Evolutionary conservation across 2,113 vertebrate species (phyloP).

Genomic region (Micronycteris hirsuta): DNA sequence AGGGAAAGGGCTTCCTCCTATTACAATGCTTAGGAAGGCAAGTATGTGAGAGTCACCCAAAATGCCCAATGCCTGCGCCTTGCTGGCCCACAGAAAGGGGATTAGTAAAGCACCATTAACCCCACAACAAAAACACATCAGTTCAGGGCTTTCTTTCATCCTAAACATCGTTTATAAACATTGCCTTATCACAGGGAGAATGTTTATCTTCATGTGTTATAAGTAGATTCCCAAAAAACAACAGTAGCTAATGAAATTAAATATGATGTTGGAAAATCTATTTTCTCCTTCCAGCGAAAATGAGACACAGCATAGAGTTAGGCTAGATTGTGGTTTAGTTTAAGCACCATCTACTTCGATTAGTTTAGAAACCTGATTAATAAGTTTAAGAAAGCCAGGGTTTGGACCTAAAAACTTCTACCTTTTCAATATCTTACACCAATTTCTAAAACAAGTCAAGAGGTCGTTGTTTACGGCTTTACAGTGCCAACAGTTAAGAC

Average conservation of each 20-base stretch:
- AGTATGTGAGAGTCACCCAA: not conserved
- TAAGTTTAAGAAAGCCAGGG: not conserved
- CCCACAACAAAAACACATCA: slow-evolving; percentile 76
- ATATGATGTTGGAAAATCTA: slow-evolving; percentile 69
- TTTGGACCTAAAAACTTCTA: not conserved
- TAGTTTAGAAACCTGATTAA: slow-evolving; percentile 53
- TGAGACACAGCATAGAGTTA: slow-evolving; percentile 34
- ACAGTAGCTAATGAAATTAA: slow-evolving; percentile 82
- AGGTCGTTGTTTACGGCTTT: slow-evolving; percentile 31
- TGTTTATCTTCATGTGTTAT: slow-evolving; percentile 78
- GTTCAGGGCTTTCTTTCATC: slow-evolving; percentile 78
- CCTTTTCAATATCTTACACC: not conserved
- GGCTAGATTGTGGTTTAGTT: slow-evolving; percentile 17
- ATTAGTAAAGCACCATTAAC: slow-evolving; percentile 82
- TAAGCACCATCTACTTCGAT: slow-evolving; percentile 27
- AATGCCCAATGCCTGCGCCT: slow-evolving; percentile 61
- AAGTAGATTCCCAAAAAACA: slow-evolving; percentile 75
- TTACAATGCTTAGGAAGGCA: not conserved
- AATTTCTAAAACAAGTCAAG: slow-evolving; percentile 23
- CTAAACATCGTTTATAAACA: slow-evolving; percentile 80
- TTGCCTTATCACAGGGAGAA: slow-evolving; percentile 74
- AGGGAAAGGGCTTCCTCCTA: not conserved
- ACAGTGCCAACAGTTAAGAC: slow-evolving; percentile 44
- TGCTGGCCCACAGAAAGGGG: slow-evolving; percentile 69
- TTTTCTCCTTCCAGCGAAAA: slow-evolving; percentile 62